Evolutionary conservation across 2,113 vertebrate genomes (phyloP).

Genomic region (Channa argus): DNA sequence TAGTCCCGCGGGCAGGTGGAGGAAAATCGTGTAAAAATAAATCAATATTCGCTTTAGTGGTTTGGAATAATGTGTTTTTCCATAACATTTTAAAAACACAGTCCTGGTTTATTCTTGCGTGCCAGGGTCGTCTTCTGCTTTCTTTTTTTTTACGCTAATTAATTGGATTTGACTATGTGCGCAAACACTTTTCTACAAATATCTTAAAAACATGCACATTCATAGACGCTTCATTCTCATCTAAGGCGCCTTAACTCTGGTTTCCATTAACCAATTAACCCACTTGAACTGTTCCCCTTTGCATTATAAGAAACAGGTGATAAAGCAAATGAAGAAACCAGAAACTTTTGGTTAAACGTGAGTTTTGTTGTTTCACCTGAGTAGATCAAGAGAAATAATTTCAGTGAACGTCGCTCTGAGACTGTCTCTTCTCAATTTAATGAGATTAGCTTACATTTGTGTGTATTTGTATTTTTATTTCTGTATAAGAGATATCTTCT

Average conservation of each 20-base stretch:
- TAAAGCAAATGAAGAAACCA: background rate
- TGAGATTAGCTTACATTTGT: constrained; percentile 15
- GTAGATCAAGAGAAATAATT: background rate
- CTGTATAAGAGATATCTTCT: background rate
- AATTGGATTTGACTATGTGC: background rate
- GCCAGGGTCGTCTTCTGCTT: background rate
- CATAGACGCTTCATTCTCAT: background rate
- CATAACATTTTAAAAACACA: background rate
- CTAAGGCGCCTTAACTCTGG: constrained; percentile 1
- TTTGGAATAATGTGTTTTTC: background rate
- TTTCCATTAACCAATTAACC: constrained; percentile 40
- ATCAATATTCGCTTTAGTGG: background rate
- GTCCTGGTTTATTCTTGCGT: background rate
- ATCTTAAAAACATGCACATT: background rate
- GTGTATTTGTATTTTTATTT: background rate
- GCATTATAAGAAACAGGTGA: background rate
- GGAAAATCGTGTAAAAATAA: background rate
- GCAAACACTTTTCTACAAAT: background rate
- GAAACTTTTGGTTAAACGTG: constrained; percentile 3
- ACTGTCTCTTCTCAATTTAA: constrained; percentile 5
- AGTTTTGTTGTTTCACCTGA: background rate
- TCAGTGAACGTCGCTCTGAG: background rate
- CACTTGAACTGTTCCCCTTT: constrained; percentile 17
- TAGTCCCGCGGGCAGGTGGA: constrained; percentile 21
- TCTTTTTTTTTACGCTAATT: background rate